Evolutionary conservation across 1,140 invertebrate species (phyloP).

Genomic region (Physella acuta): DNA sequence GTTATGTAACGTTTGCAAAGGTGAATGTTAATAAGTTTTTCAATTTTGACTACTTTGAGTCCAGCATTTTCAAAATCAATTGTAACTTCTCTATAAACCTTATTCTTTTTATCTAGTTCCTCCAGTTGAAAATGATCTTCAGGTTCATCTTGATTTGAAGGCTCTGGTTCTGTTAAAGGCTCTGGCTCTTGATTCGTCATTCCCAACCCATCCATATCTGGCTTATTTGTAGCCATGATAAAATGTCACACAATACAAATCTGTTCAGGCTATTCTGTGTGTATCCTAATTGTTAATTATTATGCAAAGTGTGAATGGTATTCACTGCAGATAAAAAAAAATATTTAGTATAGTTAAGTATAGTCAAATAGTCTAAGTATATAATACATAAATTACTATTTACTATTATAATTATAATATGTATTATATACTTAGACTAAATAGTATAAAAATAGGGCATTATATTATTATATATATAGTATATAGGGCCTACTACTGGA

Average conservation of each 20-base stretch:
- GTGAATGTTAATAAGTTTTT: constrained; percentile 37
- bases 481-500: too few species aligned
- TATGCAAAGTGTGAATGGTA: too few species aligned
- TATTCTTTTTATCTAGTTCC: constrained; percentile 25
- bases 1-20: constrained; percentile 39
- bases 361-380: too few species aligned
- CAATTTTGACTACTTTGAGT: constrained; percentile 37
- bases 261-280: too few species aligned
- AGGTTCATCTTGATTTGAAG: neutral
- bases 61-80: constrained; percentile 40
- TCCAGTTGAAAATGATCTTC: neutral
- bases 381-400: too few species aligned
- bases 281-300: too few species aligned
- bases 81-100: constrained; percentile 39
- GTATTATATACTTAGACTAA: too few species aligned
- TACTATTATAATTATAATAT: too few species aligned
- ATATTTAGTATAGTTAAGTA: too few species aligned
- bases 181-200: constrained; percentile 16
- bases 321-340: too few species aligned
- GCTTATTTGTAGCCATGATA: neutral
- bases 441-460: too few species aligned
- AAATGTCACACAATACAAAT: neutral
- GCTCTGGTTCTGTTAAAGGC: neutral
- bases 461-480: too few species aligned
- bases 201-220: constrained; percentile 12